Evolutionary conservation across 2,888 invertebrate species (phyloP), one percentile per base, ranked within the genome.

Genomic region (Timema cristinae): DNA sequence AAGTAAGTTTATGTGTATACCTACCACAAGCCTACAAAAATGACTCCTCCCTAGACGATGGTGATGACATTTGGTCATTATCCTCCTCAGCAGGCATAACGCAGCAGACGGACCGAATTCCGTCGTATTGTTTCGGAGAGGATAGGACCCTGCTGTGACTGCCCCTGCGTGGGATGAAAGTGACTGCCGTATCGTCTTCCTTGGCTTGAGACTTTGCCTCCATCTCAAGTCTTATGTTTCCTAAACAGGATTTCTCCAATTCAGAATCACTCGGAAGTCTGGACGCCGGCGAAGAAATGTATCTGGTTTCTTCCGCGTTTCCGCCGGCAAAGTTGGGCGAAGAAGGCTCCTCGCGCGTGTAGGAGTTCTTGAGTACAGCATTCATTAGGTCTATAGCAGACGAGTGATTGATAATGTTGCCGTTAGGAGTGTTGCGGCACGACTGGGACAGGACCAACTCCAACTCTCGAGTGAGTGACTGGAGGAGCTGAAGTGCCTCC

Each of bases 391-490:
- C 32, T 32, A 32, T 32, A 32, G 32, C 32, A 32, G 32, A 32
- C 32, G 32, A 32, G 32, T 32, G 32, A 5, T 59, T 13, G 9
- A 13, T 32, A 59, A 8, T 59, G 9, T 47, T 16, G 47, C 47
- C 6, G 47, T 48, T 16, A 13, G 63, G 63, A 15, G 47, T 63
- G 16, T 11, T 32, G 63, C 48, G 32, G 54, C 63, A 79, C 78
- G 85, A 83, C 80, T 90, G 90, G 54, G 91, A 86, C 72, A 91
- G 84, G 75, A 91, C 88, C 73, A 92, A 84, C 79, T 91, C 90
- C 10, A 91, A 88, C 72, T 82, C 85, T 71, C 84, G 83, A 5
- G 89, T 88, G 7, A 89, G 87, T 71, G 85, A 85, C 81, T 91
- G 91, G 76, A 92, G 81, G 82, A 91, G 83, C 76, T 85, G 83